Conservation (phyloP, 2,113 vertebrate genomes). For the Numida meleagris region DNA sequence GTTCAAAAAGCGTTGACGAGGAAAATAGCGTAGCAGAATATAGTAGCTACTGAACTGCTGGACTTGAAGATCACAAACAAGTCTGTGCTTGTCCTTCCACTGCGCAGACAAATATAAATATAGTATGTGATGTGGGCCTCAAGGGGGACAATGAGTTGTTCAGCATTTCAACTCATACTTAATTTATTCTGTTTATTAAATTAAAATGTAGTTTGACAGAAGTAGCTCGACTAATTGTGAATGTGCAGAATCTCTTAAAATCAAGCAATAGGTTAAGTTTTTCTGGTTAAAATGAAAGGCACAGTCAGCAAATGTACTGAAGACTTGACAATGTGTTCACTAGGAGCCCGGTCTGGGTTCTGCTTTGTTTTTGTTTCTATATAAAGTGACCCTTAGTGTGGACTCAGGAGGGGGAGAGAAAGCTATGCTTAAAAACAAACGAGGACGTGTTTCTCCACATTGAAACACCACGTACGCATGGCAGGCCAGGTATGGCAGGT, state of each 20-base stretch:
- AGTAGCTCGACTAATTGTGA: slow-evolving; percentile 19
- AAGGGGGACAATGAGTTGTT: slow-evolving; percentile 64
- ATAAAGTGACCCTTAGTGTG: neutral
- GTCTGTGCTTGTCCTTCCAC: slow-evolving; percentile 73
- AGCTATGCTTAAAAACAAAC: neutral
- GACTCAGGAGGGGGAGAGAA: neutral
- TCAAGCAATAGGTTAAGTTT: neutral
- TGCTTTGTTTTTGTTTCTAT: neutral
- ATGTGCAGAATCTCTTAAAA: slow-evolving; percentile 22
- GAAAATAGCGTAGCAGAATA: slow-evolving; percentile 51
- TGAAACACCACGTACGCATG: neutral
- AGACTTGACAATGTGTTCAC: neutral
- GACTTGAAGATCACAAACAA: slow-evolving; percentile 70
- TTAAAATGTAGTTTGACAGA: slow-evolving; percentile 52
- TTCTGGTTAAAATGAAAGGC: neutral
- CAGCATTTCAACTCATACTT: slow-evolving; percentile 55
- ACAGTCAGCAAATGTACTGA: neutral
- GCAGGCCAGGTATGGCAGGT: neutral
- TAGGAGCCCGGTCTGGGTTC: neutral
- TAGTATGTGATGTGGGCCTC: slow-evolving; percentile 60
- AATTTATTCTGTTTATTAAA: slow-evolving; percentile 68
- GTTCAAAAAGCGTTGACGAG: slow-evolving; percentile 9
- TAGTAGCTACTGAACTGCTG: slow-evolving; percentile 62
- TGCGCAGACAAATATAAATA: slow-evolving; percentile 69
- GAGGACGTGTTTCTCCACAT: slow-evolving; percentile 2